These are phyloP conservation scores for Istiophorus platypterus DNA, from an alignment of 2,113 vertebrate genomes.

Conservation along the genomic window DNA sequence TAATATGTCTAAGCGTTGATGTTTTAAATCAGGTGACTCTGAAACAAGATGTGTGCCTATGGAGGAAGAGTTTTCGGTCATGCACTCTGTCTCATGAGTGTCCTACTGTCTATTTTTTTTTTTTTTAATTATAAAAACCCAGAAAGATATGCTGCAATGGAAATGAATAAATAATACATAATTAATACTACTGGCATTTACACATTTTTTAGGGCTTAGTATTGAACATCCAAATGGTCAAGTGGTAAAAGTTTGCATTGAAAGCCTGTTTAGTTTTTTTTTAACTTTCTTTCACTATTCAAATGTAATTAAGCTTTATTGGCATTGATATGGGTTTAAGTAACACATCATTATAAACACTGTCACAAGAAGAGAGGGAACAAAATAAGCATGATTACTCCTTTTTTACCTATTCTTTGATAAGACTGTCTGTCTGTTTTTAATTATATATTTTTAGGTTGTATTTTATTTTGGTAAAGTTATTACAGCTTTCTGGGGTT, in stretches of 20 bases:
- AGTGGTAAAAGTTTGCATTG: no score
- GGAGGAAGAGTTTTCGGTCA: no score
- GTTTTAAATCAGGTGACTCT: conserved; percentile 13
- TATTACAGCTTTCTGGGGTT: no score
- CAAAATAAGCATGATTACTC: not conserved
- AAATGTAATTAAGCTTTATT: not conserved
- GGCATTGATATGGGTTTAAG: no score
- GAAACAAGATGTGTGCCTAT: not conserved
- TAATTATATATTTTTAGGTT: no score
- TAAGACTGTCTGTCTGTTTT: no score
- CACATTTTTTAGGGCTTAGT: not conserved
- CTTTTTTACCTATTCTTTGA: not conserved
- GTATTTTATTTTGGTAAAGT: no score
- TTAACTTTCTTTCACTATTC: not conserved
- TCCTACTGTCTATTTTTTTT: not conserved
- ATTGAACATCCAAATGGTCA: not conserved
- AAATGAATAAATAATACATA: not conserved
- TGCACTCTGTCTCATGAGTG: no score
- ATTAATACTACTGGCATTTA: not conserved
- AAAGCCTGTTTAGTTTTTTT: no score
- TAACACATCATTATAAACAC: no score
- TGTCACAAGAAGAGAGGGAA: not conserved
- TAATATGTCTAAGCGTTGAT: not conserved
- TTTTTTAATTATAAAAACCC: not conserved
- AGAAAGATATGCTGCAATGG: not conserved